Evolutionary conservation across 2,888 invertebrate genomes (phyloP).

Genomic region (Apoda limacodes): DNA sequence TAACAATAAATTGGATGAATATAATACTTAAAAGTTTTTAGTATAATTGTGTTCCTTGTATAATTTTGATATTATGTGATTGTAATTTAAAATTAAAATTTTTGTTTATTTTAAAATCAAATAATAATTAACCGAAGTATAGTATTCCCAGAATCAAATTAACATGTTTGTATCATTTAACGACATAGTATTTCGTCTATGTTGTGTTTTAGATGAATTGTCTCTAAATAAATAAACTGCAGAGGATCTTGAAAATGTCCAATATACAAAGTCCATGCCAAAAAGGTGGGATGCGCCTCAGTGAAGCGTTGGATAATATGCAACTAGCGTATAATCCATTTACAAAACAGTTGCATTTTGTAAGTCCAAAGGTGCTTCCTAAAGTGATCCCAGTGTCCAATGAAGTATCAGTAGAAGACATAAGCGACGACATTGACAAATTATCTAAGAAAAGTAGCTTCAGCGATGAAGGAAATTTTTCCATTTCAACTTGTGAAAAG

Average conservation of each 20-base stretch:
- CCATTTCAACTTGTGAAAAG: conserved; percentile 62
- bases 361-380: conserved; percentile 58
- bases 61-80: too few species aligned
- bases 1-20: too few species aligned
- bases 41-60: too few species aligned
- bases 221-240: conserved; percentile 30
- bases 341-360: conserved; percentile 77
- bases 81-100: too few species aligned
- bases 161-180: conserved; percentile 14
- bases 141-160: too few species aligned
- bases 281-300: conserved; percentile 71
- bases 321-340: conserved; percentile 81
- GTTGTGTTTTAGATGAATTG: conserved; percentile 30
- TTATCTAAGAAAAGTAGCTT: conserved; percentile 63
- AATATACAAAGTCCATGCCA: conserved; percentile 40
- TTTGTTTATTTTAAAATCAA: too few species aligned
- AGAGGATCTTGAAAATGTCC: conserved; percentile 38
- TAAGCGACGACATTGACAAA: conserved; percentile 48
- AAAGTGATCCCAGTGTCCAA: too few species aligned
- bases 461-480: conserved; percentile 64
- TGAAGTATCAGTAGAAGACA: conserved; percentile 42
- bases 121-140: too few species aligned
- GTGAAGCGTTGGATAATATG: conserved; percentile 79
- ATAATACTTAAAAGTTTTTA: too few species aligned
- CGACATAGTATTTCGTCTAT: conserved; percentile 27